A percentile compares a stretch with the other conserved stretches of the same genome.
phyloP scores from a whole-genome alignment of 1,140 invertebrate genomes.

The Tetranychus cinnabarinus region DNA sequence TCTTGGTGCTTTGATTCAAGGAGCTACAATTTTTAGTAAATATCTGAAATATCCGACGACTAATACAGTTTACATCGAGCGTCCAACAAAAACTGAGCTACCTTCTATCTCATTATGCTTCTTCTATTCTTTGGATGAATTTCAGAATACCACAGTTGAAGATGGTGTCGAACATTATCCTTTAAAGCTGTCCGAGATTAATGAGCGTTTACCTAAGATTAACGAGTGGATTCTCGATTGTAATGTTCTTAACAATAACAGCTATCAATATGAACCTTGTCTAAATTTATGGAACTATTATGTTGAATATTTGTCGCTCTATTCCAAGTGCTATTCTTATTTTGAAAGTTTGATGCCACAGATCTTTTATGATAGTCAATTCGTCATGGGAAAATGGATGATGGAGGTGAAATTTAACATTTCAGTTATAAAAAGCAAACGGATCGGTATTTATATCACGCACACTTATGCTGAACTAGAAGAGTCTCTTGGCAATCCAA shows the following conservation, averaged over 20 bases:
- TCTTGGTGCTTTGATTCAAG: not conserved
- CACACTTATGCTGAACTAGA: not conserved
- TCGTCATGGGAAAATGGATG: not conserved
- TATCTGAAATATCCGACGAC: not conserved
- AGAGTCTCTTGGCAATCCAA: not conserved
- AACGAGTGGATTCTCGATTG: not conserved
- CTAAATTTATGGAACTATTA: not conserved
- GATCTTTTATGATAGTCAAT: not conserved
- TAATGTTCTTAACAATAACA: not conserved
- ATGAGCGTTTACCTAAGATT: not conserved
- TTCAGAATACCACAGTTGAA: not conserved
- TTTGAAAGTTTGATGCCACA: not conserved
- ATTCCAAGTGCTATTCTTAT: not conserved
- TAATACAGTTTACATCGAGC: not conserved
- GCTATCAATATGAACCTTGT: not conserved
- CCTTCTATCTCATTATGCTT: not conserved
- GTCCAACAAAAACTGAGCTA: not conserved
- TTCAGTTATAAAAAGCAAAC: not conserved
- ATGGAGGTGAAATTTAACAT: not conserved
- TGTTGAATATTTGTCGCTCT: not conserved
- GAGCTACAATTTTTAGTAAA: not conserved
- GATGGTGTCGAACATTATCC: not conserved
- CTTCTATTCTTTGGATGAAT: not conserved
- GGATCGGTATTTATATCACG: not conserved
- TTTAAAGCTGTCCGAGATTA: not conserved